These are phyloP conservation scores for Meteorus cinctellus DNA, from an alignment of 2,888 invertebrate genomes.

Conservation along the genomic window DNA sequence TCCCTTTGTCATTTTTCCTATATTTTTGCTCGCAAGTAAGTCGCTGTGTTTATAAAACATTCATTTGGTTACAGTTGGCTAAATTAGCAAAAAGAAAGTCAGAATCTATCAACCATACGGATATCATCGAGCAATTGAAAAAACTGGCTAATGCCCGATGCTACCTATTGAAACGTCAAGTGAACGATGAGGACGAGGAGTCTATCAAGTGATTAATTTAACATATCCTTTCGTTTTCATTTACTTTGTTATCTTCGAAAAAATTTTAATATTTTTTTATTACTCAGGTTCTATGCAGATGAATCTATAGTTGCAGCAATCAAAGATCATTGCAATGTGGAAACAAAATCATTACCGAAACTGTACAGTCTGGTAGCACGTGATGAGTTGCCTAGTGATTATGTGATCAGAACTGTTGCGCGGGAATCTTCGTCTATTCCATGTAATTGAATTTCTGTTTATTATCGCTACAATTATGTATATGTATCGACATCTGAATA, in stretches of 20 bases:
- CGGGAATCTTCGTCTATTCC: slow-evolving; percentile 31
- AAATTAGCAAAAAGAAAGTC: slow-evolving; percentile 44
- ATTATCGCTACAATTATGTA: too few species aligned
- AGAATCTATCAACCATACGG: slow-evolving; percentile 56
- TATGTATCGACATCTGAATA: not conserved
- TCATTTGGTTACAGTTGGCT: slow-evolving; percentile 53
- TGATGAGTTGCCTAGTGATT: slow-evolving; percentile 69
- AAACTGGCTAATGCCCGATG: slow-evolving; percentile 58
- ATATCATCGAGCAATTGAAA: slow-evolving; percentile 56
- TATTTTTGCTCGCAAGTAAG: not conserved
- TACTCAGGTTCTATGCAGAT: slow-evolving; percentile 62
- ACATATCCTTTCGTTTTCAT: not conserved
- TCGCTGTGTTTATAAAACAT: not conserved
- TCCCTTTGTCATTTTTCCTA: not conserved
- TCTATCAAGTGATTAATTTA: slow-evolving; percentile 54
- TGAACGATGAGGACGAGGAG: slow-evolving; percentile 16
- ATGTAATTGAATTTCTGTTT: slow-evolving; percentile 37
- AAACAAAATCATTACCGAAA: slow-evolving; percentile 67
- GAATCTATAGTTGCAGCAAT: slow-evolving; percentile 72
- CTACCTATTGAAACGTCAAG: slow-evolving; percentile 54
- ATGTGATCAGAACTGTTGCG: slow-evolving; percentile 72
- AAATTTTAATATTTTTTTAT: slow-evolving; percentile 13
- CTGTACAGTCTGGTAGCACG: slow-evolving; percentile 69
- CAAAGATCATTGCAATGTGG: slow-evolving; percentile 73
- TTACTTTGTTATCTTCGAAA: slow-evolving; percentile 41